Percentiles rank a stretch among this genome's conserved stretches.
Evolutionary conservation across 2,888 invertebrate genomes (phyloP).

Genomic region (Apocheima hispidaria): DNA sequence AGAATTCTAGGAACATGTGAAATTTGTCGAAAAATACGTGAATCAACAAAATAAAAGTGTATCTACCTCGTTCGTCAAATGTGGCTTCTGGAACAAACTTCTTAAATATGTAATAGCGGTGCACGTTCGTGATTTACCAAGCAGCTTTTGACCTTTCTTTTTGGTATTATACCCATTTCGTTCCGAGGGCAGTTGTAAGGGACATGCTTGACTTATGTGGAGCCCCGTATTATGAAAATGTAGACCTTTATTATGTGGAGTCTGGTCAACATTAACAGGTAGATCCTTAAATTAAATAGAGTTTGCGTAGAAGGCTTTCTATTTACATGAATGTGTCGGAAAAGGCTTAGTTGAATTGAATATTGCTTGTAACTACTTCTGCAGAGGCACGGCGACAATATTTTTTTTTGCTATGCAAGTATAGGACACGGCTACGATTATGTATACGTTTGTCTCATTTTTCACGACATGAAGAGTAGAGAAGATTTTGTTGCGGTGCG

Average conservation of each 20-base stretch:
- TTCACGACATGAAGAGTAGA: too few relatives aligned
- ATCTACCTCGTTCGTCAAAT: neutral
- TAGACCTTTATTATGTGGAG: constrained; percentile 16
- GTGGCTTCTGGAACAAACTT: neutral
- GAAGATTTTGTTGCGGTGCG: too few relatives aligned
- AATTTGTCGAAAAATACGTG: too few relatives aligned
- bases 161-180: constrained; percentile 3
- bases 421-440: too few relatives aligned
- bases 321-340: constrained; percentile 24
- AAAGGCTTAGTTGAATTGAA: neutral
- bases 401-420: too few relatives aligned
- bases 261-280: constrained; percentile 5
- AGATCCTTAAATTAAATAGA: constrained; percentile 24
- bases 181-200: constrained; percentile 13
- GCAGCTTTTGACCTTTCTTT: constrained; percentile 13
- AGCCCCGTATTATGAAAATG: constrained; percentile 21
- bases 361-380: too few relatives aligned
- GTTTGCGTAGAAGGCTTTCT: constrained; percentile 19
- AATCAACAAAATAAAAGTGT: neutral
- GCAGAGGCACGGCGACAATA: too few relatives aligned
- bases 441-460: too few relatives aligned
- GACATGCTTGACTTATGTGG: constrained; percentile 8
- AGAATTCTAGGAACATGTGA: too few relatives aligned
- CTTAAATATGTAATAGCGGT: neutral
- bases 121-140: constrained; percentile 4